Percentiles rank a stretch among this genome's conserved stretches.
phyloP scores from a whole-genome alignment of 35 echinoderm and acorn worm species.

The Anneissia japonica region DNA sequence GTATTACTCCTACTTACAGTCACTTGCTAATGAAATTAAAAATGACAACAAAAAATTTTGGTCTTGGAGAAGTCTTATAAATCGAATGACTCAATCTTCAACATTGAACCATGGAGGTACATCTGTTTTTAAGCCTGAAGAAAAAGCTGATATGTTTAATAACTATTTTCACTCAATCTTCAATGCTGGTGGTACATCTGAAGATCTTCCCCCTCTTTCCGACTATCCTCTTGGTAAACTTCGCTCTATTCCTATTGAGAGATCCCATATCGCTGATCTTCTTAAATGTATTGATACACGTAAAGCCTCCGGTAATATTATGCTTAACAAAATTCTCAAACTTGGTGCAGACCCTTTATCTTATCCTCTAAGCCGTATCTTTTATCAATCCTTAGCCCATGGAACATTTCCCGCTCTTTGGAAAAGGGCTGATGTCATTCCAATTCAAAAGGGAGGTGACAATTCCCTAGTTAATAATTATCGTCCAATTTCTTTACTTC shows the following conservation, averaged over 20 bases:
- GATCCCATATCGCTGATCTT: no score
- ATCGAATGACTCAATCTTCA: not conserved
- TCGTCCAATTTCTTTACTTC: not conserved
- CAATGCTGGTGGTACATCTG: not conserved
- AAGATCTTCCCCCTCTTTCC: not conserved
- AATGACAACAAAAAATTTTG: not conserved
- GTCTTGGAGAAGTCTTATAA: not conserved
- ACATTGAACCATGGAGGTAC: not conserved
- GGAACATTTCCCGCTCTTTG: not conserved
- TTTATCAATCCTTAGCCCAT: not conserved
- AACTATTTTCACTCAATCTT: not conserved
- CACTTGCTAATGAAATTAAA: not conserved
- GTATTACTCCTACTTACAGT: not conserved
- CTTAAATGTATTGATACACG: not conserved
- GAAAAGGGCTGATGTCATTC: not conserved
- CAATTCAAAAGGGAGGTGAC: not conserved
- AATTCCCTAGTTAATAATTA: not conserved
- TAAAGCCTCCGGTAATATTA: not conserved
- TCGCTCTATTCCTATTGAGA: not conserved
- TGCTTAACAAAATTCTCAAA: not conserved
- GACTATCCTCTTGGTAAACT: no score
- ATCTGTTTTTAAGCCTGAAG: not conserved
- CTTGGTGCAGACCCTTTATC: not conserved
- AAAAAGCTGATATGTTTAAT: not conserved
- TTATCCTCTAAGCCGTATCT: no score